Percentiles rank a stretch among this genome's conserved stretches.
These are phyloP conservation scores for Drosophila paramelanica DNA, from an alignment of 2,888 invertebrate genomes.

Conservation along the genomic window DNA sequence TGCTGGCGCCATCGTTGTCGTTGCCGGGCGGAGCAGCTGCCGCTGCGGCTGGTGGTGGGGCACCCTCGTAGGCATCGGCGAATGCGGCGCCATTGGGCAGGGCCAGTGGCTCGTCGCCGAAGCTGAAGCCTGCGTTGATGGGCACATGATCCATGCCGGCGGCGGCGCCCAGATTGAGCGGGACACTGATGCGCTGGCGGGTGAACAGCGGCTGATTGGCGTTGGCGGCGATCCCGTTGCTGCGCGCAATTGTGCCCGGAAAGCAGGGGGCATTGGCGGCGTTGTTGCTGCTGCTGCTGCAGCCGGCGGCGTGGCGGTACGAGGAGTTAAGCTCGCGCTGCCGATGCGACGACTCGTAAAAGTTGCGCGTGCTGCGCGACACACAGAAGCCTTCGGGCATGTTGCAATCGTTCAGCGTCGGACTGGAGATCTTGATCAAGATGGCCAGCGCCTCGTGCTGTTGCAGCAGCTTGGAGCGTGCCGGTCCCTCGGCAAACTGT, in stretches of 20 bases:
- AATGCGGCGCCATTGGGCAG: conserved; percentile 69
- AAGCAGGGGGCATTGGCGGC: conserved; percentile 19
- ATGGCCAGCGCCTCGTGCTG: conserved; percentile 92
- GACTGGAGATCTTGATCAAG: conserved; percentile 92
- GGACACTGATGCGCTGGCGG: conserved; percentile 79
- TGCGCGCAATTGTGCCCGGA: conserved; percentile 31
- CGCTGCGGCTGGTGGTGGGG: conserved; percentile 32
- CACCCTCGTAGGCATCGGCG: conserved; percentile 46
- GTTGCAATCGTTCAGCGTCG: conserved; percentile 88
- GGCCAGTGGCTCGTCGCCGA: conserved; percentile 78
- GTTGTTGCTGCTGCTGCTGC: conserved; percentile 41
- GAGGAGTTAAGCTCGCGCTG: conserved; percentile 82
- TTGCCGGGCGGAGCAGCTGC: conserved; percentile 8
- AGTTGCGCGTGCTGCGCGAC: conserved; percentile 83
- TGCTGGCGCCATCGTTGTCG: conserved; percentile 39
- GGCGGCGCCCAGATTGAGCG: conserved; percentile 26
- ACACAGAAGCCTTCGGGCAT: conserved; percentile 91
- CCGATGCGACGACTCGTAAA: conserved; percentile 72
- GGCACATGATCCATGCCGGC: conserved; percentile 26
- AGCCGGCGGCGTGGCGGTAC: conserved; percentile 58
- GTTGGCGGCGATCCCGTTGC: conserved; percentile 56
- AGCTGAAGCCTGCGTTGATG: conserved; percentile 23
- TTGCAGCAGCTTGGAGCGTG: conserved; percentile 89
- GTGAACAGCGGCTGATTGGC: conserved; percentile 35
- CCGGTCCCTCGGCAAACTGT: conserved; percentile 93